Evolutionary conservation across 2,888 invertebrate genomes (phyloP).

Genomic region (Idaea biselata): DNA sequence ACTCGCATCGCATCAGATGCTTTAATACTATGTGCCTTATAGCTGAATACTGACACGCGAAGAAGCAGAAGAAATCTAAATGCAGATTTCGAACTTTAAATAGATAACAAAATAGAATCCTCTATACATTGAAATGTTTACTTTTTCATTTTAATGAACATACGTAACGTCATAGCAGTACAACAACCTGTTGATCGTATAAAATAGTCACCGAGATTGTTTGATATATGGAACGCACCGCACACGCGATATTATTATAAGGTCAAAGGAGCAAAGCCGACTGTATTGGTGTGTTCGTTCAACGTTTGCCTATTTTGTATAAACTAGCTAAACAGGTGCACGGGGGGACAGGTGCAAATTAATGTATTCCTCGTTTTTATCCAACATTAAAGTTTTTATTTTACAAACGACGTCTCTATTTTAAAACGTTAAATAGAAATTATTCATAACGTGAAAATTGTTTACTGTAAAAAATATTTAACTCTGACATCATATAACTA

Average conservation of each 20-base stretch:
- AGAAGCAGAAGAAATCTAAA: not conserved
- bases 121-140: not conserved
- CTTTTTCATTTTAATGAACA: not conserved
- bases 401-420: not conserved
- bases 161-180: not conserved
- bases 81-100: not conserved
- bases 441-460: not conserved
- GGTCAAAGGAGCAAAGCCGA: not conserved
- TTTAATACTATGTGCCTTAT: too few species aligned
- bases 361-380: not conserved
- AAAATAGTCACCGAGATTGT: conserved; percentile 1
- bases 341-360: not conserved
- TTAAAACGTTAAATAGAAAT: not conserved
- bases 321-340: not conserved
- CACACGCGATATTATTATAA: conserved; percentile 1
- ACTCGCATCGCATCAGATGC: too few species aligned
- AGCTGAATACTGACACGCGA: too few species aligned
- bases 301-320: not conserved
- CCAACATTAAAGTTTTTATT: not conserved
- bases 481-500: too few species aligned
- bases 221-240: not conserved
- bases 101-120: not conserved
- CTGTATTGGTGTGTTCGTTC: not conserved
- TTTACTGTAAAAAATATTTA: not conserved
- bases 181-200: not conserved